phyloP scores from a whole-genome alignment of 2,797 vertebrate genomes.

The Coregonus ussuriensis region DNA sequence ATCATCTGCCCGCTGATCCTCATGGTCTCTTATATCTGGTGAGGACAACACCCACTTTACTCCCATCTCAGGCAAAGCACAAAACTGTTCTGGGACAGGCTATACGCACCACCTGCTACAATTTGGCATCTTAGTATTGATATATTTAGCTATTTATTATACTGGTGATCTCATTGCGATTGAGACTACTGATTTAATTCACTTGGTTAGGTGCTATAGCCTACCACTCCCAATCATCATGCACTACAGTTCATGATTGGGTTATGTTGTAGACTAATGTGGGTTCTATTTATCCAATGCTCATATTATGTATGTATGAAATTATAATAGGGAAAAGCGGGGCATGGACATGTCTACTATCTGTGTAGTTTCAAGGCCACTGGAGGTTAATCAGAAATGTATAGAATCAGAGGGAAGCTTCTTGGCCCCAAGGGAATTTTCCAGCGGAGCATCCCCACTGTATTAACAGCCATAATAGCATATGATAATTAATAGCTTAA shows the following conservation, averaged over 20 bases:
- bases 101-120: neutral
- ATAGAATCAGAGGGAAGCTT: neutral
- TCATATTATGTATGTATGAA: too few relatives aligned
- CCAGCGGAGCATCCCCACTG: neutral
- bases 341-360: neutral
- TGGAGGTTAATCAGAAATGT: neutral
- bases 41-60: constrained; percentile 59
- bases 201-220: neutral
- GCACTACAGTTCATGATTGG: too few relatives aligned
- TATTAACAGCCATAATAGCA: constrained; percentile 30
- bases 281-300: too few relatives aligned
- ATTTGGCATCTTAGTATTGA: neutral
- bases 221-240: too few relatives aligned
- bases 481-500: constrained; percentile 15
- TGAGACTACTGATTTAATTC: neutral
- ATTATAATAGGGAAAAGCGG: too few relatives aligned
- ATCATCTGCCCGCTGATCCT: constrained; percentile 95
- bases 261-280: too few relatives aligned
- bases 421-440: constrained; percentile 20
- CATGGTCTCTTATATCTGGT: constrained; percentile 94
- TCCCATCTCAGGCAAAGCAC: neutral
- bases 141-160: neutral
- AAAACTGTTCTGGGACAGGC: neutral
- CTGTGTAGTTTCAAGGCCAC: neutral
- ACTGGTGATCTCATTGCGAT: neutral